These are phyloP conservation scores for Vanessa cardui DNA, from an alignment of 2,888 invertebrate species.

Conservation along the genomic window DNA sequence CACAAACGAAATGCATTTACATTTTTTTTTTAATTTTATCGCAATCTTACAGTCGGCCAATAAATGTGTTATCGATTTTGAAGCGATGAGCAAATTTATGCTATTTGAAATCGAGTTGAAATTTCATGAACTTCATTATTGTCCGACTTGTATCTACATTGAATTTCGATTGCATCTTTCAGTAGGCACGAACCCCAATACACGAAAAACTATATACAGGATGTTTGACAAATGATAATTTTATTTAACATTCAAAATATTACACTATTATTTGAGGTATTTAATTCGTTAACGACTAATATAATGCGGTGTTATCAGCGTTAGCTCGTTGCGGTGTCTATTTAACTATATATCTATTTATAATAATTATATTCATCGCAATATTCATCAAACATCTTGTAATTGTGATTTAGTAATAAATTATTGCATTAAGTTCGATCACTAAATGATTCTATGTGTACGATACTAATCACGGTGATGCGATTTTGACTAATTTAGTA, in stretches of 20 bases:
- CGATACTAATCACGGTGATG: conserved; percentile 69
- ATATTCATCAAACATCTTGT: conserved; percentile 74
- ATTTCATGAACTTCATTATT: background rate
- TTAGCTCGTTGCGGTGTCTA: conserved; percentile 38
- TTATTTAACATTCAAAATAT: conserved; percentile 40
- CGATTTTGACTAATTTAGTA: conserved; percentile 73
- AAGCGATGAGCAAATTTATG: background rate
- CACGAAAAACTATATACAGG: conserved; percentile 61
- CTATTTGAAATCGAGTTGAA: background rate
- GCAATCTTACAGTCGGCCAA: background rate
- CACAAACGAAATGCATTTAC: background rate
- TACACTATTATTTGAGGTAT: conserved; percentile 47
- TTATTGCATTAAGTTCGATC: conserved; percentile 56
- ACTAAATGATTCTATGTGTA: conserved; percentile 52
- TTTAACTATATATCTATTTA: conserved; percentile 34
- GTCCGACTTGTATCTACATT: conserved; percentile 1
- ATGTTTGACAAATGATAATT: conserved; percentile 75
- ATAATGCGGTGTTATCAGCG: conserved; percentile 42
- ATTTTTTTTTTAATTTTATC: background rate
- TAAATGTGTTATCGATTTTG: background rate
- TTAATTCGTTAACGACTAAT: conserved; percentile 41
- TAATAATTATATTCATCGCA: conserved; percentile 20
- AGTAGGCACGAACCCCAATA: conserved; percentile 23
- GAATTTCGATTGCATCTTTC: conserved; percentile 9
- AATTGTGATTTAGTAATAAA: conserved; percentile 51